A percentile compares a stretch with the other conserved stretches of the same genome.
Conservation (phyloP, 2,797 vertebrate species). For the Falco berigora region DNA sequence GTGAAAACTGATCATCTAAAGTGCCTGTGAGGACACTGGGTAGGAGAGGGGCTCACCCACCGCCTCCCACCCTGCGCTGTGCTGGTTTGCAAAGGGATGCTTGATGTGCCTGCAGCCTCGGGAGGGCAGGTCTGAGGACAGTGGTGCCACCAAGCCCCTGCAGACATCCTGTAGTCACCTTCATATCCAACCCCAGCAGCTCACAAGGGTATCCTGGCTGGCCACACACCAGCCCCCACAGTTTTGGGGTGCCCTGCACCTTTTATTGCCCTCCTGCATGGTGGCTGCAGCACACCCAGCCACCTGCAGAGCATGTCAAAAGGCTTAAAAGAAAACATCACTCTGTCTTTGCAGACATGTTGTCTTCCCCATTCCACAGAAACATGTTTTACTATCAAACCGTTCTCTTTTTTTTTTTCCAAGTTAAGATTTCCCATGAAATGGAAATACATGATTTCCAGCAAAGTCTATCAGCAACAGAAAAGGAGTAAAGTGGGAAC, state of each 20-base stretch:
- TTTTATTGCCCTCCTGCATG: rapidly evolving
- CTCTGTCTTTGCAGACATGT: not conserved
- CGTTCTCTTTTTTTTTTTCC: too few species aligned
- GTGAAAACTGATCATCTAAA: not conserved
- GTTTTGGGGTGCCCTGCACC: not conserved
- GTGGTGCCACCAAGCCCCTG: not conserved
- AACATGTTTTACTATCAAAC: not conserved
- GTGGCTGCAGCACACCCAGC: not conserved
- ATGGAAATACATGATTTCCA: not conserved
- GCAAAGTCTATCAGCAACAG: not conserved
- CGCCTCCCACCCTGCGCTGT: not conserved
- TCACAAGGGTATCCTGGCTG: not conserved
- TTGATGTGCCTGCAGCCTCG: not conserved
- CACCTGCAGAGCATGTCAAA: not conserved
- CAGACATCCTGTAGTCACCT: too few species aligned
- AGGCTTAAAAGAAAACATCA: not conserved
- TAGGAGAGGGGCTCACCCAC: not conserved
- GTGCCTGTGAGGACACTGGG: rapidly evolving
- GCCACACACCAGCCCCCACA: rapidly evolving
- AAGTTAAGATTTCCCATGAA: not conserved
- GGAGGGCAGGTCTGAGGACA: not conserved
- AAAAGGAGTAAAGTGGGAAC: not conserved
- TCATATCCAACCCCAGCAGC: not conserved
- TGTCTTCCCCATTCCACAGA: not conserved
- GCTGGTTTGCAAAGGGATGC: not conserved